phyloP scores from a whole-genome alignment of 2,113 vertebrate genomes.

The Rhadina sibilatrix region DNA sequence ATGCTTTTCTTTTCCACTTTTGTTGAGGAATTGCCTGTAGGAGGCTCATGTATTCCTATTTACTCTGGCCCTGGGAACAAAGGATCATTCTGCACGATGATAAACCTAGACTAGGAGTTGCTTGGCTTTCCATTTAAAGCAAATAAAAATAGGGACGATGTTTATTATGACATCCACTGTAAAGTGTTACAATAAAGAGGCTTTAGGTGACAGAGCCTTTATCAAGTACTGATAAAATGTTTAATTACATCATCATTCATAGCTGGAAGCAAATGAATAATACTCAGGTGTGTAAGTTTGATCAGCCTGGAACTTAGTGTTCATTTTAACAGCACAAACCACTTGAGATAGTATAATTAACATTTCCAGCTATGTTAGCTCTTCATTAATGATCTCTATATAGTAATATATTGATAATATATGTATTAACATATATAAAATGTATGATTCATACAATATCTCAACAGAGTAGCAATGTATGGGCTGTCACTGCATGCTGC shows the following conservation, averaged over 20 bases:
- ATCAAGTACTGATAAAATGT: background rate
- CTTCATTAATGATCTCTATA: background rate
- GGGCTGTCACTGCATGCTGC: background rate
- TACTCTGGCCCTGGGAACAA: background rate
- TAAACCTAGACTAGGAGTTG: background rate
- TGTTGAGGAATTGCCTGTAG: background rate
- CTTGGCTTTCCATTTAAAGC: background rate
- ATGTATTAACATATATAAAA: background rate
- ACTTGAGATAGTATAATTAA: background rate
- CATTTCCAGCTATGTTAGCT: background rate
- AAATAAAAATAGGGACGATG: background rate
- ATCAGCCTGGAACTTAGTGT: background rate
- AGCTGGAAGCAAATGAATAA: background rate
- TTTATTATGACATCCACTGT: background rate
- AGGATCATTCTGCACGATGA: background rate
- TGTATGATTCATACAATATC: background rate
- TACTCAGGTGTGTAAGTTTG: background rate
- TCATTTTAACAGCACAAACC: background rate
- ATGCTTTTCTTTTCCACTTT: background rate
- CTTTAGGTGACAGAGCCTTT: background rate
- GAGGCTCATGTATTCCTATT: background rate
- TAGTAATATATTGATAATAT: background rate
- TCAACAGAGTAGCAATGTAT: background rate
- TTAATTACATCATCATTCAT: background rate
- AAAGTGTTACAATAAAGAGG: background rate